phyloP scores from a whole-genome alignment of 2,888 invertebrate genomes.

The Mechanitis mazaeus region DNA sequence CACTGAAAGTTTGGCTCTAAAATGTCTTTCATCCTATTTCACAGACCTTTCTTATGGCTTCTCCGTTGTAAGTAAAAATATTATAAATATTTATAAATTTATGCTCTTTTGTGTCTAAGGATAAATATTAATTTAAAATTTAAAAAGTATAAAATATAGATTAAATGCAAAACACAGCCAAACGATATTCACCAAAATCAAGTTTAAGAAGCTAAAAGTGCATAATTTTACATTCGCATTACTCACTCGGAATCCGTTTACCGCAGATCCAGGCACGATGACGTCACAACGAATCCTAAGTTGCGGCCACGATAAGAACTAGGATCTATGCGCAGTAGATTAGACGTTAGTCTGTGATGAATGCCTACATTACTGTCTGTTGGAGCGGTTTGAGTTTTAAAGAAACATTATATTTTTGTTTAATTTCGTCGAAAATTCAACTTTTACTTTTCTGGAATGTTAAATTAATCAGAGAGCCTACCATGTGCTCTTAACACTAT shows the following conservation, averaged over 20 bases:
- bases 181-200: neutral
- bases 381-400: too few species aligned
- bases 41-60: neutral
- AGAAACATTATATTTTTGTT: too few species aligned
- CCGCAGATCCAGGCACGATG: constrained; percentile 3
- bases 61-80: neutral
- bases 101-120: neutral
- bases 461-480: too few species aligned
- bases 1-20: constrained; percentile 1
- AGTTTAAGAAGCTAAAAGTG: neutral
- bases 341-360: constrained; percentile 5
- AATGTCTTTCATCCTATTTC: neutral
- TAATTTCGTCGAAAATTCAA: too few species aligned
- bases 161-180: neutral
- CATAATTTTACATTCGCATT: constrained; percentile 2
- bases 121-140: too few species aligned
- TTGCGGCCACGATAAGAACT: constrained; percentile 17
- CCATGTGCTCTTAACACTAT: too few species aligned
- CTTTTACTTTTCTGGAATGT: too few species aligned
- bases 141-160: neutral
- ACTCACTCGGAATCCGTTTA: constrained; percentile 4
- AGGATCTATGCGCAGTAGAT: constrained; percentile 2
- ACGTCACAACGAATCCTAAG: constrained; percentile 16
- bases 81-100: neutral
- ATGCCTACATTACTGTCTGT: neutral